These are phyloP conservation scores for Drosophila ustulata DNA, from an alignment of 2,888 invertebrate genomes.

Conservation along the genomic window DNA sequence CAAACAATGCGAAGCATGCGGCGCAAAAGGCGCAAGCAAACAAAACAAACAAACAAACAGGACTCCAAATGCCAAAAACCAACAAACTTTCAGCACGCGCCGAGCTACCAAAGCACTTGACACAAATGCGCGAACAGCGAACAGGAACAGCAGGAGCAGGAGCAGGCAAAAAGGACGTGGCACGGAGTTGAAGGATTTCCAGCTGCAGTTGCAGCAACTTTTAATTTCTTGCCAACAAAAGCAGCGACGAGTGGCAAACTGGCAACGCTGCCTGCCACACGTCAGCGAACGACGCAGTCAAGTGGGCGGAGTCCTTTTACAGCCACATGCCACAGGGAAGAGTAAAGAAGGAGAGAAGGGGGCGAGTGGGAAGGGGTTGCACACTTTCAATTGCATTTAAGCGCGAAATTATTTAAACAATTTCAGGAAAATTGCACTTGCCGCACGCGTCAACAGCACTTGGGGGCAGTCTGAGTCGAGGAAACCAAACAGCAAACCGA, in stretches of 20 bases:
- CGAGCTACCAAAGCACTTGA: slow-evolving; percentile 70
- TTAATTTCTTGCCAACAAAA: slow-evolving; percentile 78
- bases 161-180: neutral
- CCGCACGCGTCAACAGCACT: slow-evolving; percentile 80
- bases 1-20: slow-evolving; percentile 47
- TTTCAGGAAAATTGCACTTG: slow-evolving; percentile 78
- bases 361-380: neutral
- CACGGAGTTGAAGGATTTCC: slow-evolving; percentile 42
- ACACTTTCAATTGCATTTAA: slow-evolving; percentile 77
- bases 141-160: slow-evolving; percentile 16
- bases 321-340: neutral
- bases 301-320: slow-evolving; percentile 43
- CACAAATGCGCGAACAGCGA: slow-evolving; percentile 69
- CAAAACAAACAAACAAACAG: slow-evolving; percentile 47
- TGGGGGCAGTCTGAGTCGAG: slow-evolving; percentile 63
- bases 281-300: slow-evolving; percentile 46
- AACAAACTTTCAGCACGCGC: slow-evolving; percentile 75
- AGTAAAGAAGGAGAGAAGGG: neutral
- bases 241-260: slow-evolving; percentile 51
- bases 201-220: slow-evolving; percentile 64
- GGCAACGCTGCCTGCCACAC: slow-evolving; percentile 41
- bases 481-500: slow-evolving; percentile 55
- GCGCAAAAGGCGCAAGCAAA: slow-evolving; percentile 27
- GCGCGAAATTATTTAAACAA: slow-evolving; percentile 81
- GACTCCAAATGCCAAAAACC: slow-evolving; percentile 76